Conservation (phyloP, 2,888 invertebrate species). For the Vanessa cardui region DNA sequence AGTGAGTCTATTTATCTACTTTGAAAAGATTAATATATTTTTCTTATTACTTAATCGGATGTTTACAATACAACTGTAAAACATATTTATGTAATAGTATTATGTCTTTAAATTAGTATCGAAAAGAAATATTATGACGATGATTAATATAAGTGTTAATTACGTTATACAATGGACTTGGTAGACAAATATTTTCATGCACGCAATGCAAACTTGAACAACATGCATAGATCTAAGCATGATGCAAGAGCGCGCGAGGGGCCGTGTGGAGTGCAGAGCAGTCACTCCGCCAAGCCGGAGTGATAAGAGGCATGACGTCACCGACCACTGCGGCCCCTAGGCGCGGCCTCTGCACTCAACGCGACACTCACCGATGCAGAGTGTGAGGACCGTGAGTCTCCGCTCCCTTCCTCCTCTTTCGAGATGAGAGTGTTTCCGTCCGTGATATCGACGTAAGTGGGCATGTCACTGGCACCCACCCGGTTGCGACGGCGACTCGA, state of each 20-base stretch:
- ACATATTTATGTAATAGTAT: not conserved
- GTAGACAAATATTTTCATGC: conserved; percentile 32
- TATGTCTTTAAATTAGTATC: not conserved
- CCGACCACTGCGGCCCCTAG: conserved; percentile 52
- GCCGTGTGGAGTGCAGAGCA: conserved; percentile 47
- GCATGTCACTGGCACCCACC: conserved; percentile 87
- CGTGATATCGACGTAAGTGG: conserved; percentile 57
- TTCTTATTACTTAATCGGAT: not conserved
- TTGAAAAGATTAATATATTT: not conserved
- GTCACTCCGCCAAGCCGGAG: conserved; percentile 37
- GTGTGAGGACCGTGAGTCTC: conserved; percentile 75
- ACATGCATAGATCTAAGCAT: conserved; percentile 46
- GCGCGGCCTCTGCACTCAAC: conserved; percentile 57
- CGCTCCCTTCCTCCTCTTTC: conserved; percentile 79
- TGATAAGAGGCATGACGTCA: conserved; percentile 69
- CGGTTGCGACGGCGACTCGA: conserved; percentile 86
- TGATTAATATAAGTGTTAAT: conserved; percentile 6
- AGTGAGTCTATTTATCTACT: no score
- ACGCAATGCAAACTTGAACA: conserved; percentile 43
- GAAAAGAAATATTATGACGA: not conserved
- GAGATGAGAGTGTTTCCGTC: conserved; percentile 58
- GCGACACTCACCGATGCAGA: conserved; percentile 71
- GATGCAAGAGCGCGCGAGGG: conserved; percentile 61
- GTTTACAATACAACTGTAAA: not conserved
- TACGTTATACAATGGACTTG: conserved; percentile 9